Percentiles rank a stretch among this genome's conserved stretches.
Conservation (phyloP, 1,140 invertebrate species). For the Ceratina calcarata region DNA sequence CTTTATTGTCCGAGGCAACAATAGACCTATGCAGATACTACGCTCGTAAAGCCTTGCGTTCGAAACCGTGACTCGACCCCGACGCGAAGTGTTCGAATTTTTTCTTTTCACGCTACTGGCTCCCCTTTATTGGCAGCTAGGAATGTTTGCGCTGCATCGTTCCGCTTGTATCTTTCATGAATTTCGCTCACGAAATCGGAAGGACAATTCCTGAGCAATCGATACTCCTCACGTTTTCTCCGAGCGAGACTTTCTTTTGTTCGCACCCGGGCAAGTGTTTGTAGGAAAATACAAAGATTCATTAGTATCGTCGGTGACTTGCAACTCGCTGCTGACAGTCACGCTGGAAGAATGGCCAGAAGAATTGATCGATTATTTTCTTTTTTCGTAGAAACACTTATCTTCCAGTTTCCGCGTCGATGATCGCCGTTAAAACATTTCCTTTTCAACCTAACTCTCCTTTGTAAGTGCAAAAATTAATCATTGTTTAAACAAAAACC, state of each 20-base stretch:
- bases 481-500: neutral
- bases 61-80: constrained; percentile 26
- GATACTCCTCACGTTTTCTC: neutral
- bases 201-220: neutral
- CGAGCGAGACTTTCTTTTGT: neutral
- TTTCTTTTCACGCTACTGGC: constrained; percentile 46
- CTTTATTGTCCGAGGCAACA: constrained; percentile 65
- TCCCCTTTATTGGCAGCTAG: constrained; percentile 47
- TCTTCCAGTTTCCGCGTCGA: constrained; percentile 35
- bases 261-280: neutral
- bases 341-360: constrained; percentile 15
- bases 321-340: neutral
- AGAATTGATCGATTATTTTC: constrained; percentile 45
- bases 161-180: constrained; percentile 52
- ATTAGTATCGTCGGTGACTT: neutral
- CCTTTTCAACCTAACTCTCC: neutral
- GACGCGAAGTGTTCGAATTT: constrained; percentile 58
- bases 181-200: constrained; percentile 34
- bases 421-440: constrained; percentile 14
- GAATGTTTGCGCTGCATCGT: constrained; percentile 56
- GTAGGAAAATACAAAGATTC: constrained; percentile 4
- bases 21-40: constrained; percentile 59
- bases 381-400: constrained; percentile 39
- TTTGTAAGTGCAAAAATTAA: neutral
- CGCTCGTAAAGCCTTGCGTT: constrained; percentile 50